A percentile compares a stretch with the other conserved stretches of the same genome.
Conservation (phyloP, 2,888 invertebrate species). For the Leptothorax acervorum region DNA sequence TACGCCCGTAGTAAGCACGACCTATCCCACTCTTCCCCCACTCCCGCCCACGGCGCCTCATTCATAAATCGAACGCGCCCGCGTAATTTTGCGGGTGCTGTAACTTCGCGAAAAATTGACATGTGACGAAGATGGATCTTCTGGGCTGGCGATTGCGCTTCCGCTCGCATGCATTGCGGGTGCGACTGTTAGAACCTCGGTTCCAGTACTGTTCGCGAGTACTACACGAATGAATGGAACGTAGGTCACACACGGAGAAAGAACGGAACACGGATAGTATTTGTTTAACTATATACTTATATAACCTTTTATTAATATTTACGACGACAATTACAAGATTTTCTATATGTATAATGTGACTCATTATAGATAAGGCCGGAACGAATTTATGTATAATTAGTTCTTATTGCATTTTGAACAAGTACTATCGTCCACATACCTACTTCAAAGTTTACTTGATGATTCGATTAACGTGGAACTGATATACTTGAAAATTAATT, state of each 20-base stretch:
- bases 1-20: constrained; percentile 17
- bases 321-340: too few species aligned
- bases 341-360: too few species aligned
- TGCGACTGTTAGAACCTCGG: too few species aligned
- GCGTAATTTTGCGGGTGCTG: neutral
- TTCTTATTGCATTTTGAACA: neutral
- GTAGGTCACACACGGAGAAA: neutral
- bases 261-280: neutral
- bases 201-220: neutral
- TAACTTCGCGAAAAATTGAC: neutral
- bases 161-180: too few species aligned
- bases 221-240: neutral
- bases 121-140: neutral
- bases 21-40: neutral
- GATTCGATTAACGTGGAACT: neutral
- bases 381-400: neutral
- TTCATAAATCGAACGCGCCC: constrained; percentile 28
- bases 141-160: neutral
- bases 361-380: too few species aligned
- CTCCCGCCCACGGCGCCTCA: neutral
- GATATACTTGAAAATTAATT: neutral
- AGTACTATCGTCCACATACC: neutral
- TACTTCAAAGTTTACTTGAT: neutral
- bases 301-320: too few species aligned
- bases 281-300: neutral